These are phyloP conservation scores for Ichneumoninae sp. DNA, from an alignment of 2,888 invertebrate genomes.

Conservation along the genomic window DNA sequence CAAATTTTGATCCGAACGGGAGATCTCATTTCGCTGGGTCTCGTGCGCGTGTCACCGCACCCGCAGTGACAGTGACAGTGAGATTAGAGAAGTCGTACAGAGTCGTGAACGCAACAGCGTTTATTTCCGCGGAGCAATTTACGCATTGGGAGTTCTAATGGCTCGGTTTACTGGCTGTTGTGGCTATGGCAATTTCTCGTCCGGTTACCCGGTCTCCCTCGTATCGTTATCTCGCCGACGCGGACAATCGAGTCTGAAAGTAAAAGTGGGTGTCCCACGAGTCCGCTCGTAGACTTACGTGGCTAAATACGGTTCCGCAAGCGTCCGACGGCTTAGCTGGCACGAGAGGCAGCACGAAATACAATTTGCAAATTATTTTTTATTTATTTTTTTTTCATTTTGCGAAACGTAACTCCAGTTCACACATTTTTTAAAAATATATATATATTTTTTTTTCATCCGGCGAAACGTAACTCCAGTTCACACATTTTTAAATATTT, in stretches of 20 bases:
- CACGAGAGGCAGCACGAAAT: background rate
- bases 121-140: background rate
- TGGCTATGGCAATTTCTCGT: conserved; percentile 50
- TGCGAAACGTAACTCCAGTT: too few species aligned
- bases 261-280: conserved; percentile 76
- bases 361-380: background rate
- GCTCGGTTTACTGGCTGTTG: conserved; percentile 21
- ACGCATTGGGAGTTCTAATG: background rate
- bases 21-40: conserved; percentile 41
- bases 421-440: too few species aligned
- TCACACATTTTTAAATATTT: background rate
- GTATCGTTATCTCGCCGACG: conserved; percentile 61
- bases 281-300: conserved; percentile 47
- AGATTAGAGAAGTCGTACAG: conserved; percentile 1
- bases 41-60: background rate
- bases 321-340: background rate
- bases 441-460: too few species aligned
- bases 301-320: conserved; percentile 11
- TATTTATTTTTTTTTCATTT: too few species aligned
- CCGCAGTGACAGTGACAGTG: conserved; percentile 47
- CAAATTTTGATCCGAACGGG: conserved; percentile 39
- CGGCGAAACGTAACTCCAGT: too few species aligned
- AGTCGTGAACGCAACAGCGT: background rate
- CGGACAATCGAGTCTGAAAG: conserved; percentile 76
- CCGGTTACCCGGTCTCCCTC: conserved; percentile 51